phyloP scores from a whole-genome alignment of 2,888 invertebrate genomes.

The Dasypogon diadema region DNA sequence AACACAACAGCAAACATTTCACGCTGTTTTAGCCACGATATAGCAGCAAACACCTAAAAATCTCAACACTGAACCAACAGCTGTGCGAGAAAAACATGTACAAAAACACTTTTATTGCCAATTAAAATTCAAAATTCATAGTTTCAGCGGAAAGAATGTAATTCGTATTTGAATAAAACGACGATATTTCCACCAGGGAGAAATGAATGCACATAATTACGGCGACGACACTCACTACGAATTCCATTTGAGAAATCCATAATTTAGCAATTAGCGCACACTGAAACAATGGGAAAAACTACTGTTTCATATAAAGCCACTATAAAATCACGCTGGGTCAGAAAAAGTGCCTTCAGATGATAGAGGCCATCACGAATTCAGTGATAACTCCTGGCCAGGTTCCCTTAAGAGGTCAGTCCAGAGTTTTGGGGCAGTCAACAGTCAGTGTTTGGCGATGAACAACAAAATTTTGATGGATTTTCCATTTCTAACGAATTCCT shows the following conservation, averaged over 20 bases:
- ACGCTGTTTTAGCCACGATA: too few species aligned
- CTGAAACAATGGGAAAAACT: slow-evolving; percentile 30
- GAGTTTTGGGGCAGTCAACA: slow-evolving; percentile 5
- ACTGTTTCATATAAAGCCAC: slow-evolving; percentile 36
- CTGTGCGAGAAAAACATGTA: too few species aligned
- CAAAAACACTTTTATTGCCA: too few species aligned
- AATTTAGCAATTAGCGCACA: background rate
- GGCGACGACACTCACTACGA: slow-evolving; percentile 16
- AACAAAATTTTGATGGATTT: slow-evolving; percentile 28
- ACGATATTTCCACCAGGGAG: slow-evolving; percentile 23
- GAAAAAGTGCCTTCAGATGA: too few species aligned
- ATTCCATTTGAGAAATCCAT: background rate
- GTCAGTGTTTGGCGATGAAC: background rate
- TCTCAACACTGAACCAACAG: too few species aligned
- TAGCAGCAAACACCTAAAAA: too few species aligned
- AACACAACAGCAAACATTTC: too few species aligned
- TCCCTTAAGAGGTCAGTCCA: too few species aligned
- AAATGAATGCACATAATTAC: slow-evolving; percentile 26
- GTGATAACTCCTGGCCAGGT: too few species aligned
- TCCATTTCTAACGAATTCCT: slow-evolving; percentile 9
- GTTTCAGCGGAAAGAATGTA: slow-evolving; percentile 8
- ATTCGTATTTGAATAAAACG: slow-evolving; percentile 29
- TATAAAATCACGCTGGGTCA: slow-evolving; percentile 1
- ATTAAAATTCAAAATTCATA: slow-evolving; percentile 13
- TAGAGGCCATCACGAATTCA: too few species aligned